phyloP scores from a whole-genome alignment of 1,140 invertebrate genomes.

The Tigriopus japonicus region DNA sequence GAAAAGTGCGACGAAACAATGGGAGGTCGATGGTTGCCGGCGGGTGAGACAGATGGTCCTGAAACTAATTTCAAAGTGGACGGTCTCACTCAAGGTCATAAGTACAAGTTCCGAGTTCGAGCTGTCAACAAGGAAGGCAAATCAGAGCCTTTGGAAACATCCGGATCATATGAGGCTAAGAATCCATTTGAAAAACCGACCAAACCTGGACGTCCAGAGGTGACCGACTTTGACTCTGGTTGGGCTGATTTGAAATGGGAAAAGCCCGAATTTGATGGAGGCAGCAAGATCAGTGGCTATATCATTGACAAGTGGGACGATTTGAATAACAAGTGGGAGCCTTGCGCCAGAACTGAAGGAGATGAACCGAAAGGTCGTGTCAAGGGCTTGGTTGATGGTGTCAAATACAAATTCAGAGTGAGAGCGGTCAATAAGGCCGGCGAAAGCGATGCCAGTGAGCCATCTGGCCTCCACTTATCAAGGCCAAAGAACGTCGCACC shows the following conservation, averaged over 20 bases:
- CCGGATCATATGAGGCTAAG: conserved; percentile 82
- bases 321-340: conserved; percentile 62
- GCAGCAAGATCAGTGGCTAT: conserved; percentile 73
- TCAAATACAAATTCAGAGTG: conserved; percentile 81
- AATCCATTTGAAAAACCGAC: conserved; percentile 84
- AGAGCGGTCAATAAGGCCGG: conserved; percentile 81
- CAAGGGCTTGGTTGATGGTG: conserved; percentile 69
- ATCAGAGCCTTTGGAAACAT: conserved; percentile 74
- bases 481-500: conserved; percentile 78
- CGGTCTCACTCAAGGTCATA: conserved; percentile 63
- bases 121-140: conserved; percentile 89
- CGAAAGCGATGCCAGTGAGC: conserved; percentile 67
- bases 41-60: conserved; percentile 65
- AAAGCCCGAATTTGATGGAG: conserved; percentile 62
- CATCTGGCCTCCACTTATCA: conserved; percentile 67
- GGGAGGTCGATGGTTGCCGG: conserved; percentile 67
- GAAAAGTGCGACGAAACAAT: conserved; percentile 86
- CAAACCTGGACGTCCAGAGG: conserved; percentile 65
- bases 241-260: conserved; percentile 91
- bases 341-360: conserved; percentile 60
- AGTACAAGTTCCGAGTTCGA: conserved; percentile 87
- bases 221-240: conserved; percentile 77
- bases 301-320: conserved; percentile 91
- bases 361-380: conserved; percentile 64
- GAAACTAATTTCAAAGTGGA: conserved; percentile 48